phyloP scores from a whole-genome alignment of 2,113 vertebrate species.

The Daphoenositta chrysoptera region DNA sequence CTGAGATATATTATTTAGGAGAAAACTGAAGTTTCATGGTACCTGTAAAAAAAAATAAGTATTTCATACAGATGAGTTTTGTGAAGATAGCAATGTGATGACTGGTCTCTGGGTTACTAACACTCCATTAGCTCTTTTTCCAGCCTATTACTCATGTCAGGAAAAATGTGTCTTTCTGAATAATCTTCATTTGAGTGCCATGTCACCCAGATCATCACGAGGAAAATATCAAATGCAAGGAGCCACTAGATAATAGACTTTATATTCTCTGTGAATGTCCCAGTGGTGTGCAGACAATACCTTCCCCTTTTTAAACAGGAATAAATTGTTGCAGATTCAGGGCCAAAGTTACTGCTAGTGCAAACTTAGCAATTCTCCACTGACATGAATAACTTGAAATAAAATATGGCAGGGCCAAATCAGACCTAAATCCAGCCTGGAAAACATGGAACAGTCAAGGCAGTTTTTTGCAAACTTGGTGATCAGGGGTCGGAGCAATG shows the following conservation, averaged over 20 bases:
- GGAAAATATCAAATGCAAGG: neutral
- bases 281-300: neutral
- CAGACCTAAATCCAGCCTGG: neutral
- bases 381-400: neutral
- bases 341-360: neutral
- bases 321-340: neutral
- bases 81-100: neutral
- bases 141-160: neutral
- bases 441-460: neutral
- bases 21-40: neutral
- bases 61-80: neutral
- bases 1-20: neutral
- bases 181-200: neutral
- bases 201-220: neutral
- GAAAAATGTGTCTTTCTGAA: constrained; percentile 23
- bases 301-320: neutral
- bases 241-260: neutral
- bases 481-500: neutral
- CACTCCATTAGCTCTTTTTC: neutral
- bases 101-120: neutral
- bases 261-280: neutral
- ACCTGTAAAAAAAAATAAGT: neutral
- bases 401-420: neutral
- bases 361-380: neutral
- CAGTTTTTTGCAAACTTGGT: neutral